These are phyloP conservation scores for Ovibos moschatus DNA, from an alignment of 2,113 vertebrate species.

Conservation along the genomic window DNA sequence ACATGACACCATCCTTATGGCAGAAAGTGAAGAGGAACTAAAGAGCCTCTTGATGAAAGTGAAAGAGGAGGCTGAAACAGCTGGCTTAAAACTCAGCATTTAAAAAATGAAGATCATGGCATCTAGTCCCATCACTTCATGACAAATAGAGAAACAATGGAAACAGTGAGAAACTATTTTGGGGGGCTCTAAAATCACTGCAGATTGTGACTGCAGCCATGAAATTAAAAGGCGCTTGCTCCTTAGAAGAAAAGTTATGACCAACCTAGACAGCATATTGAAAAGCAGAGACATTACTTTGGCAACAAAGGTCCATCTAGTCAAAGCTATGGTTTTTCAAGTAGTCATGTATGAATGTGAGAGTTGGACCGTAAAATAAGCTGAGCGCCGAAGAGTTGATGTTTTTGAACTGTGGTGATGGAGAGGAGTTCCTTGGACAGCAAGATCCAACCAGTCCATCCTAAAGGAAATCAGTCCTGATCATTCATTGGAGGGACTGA, in stretches of 20 bases:
- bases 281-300: background rate
- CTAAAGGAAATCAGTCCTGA: background rate
- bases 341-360: background rate
- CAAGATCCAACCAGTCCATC: background rate
- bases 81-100: background rate
- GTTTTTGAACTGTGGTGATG: background rate
- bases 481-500: background rate
- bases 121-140: background rate
- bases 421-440: background rate
- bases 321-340: background rate
- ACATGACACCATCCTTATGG: too few species aligned
- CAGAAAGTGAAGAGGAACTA: too few species aligned
- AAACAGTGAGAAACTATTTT: background rate
- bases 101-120: background rate
- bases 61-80: background rate
- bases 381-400: rapidly evolving
- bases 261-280: background rate
- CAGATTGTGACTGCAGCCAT: background rate
- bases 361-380: background rate
- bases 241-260: background rate
- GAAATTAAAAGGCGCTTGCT: background rate
- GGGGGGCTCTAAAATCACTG: background rate
- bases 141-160: background rate
- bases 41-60: background rate
- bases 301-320: background rate